Base-by-base conservation (phyloP, 2,797 vertebrate species). In the Lutjanus campechanus region DNA sequence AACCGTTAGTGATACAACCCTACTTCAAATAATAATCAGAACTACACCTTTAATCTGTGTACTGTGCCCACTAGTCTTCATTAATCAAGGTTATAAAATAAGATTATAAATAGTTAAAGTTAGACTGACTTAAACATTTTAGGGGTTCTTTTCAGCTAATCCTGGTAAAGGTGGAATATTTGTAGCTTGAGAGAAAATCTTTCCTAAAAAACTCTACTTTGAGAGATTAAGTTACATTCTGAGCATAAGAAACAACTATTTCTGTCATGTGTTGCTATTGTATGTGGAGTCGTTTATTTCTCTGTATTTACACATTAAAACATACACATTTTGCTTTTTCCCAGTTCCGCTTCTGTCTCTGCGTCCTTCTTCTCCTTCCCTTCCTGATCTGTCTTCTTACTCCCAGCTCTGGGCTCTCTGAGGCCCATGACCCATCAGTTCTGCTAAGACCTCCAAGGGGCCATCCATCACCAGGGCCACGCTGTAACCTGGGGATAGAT, bases 401-500 rank as follows among this genome's bases (percentile, higher is more conserved):
- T 89, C 85, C 70, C 77, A 73, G 82, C 84, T 70, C 73, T 74
- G 65, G 87, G 85, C 86, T 84, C 81, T 83, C 79, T 15, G 60
- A 84, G 85, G 85, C 83, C 91, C 86, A 74, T 91, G 94, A 93
- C 92, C 95, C 93, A 93, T 92, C 88, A 91, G 85, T 93, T 90
- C 91, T 93, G 87, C 86, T 58, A 82, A 84, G 90, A 93, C 92
- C 91, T 93, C 90, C 77, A 73, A 92, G 90, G 89, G 79, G 78
- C 91, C 85, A 95, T 96, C 92, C 93, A 96, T 96, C 95, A 96
- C 89, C 63, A 64, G 25, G 81, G 69, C 93, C 70, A 40, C 49
- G 54, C 88, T 88, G 82, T 85, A 93, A 93, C 94, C 92, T 76
- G 83, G 91, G 94, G 92, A 94, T 92, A 93, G 94, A 95, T 95